phyloP scores from a whole-genome alignment of 2,797 vertebrate species.

The Antennarius maculatus region DNA sequence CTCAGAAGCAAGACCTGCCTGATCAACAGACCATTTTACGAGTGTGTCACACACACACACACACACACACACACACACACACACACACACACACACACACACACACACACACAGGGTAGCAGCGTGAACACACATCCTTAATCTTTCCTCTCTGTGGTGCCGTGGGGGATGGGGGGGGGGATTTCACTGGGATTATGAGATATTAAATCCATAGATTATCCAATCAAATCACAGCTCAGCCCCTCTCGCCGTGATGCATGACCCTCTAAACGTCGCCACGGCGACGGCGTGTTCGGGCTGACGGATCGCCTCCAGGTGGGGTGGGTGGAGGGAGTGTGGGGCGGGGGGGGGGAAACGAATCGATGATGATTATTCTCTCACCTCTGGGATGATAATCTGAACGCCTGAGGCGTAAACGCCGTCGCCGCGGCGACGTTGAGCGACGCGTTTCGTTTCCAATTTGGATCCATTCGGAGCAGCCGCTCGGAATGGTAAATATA shows the following conservation, averaged over 20 bases:
- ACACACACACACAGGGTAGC: constrained; percentile 26
- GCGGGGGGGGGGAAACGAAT: neutral
- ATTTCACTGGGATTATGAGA: constrained; percentile 80
- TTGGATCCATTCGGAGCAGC: constrained; percentile 64
- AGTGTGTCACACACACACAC: constrained; percentile 33
- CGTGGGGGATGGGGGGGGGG: constrained; percentile 31
- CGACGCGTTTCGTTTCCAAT: constrained; percentile 61
- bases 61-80: constrained; percentile 45
- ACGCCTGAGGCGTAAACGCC: constrained; percentile 3
- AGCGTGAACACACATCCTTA: constrained; percentile 65
- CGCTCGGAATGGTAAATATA: constrained; percentile 71
- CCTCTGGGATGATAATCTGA: constrained; percentile 52
- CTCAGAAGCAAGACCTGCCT: constrained; percentile 51
- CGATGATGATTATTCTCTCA: constrained; percentile 53
- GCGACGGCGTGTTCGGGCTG: constrained; percentile 19
- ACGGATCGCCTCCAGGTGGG: constrained; percentile 14
- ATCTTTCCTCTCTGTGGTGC: constrained; percentile 70
- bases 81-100: constrained; percentile 26
- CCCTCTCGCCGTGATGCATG: constrained; percentile 52
- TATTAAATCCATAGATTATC: constrained; percentile 86
- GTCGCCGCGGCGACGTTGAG: constrained; percentile 34
- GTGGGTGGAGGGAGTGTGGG: neutral
- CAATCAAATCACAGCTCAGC: constrained; percentile 79
- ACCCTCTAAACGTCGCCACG: constrained; percentile 22
- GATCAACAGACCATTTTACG: constrained; percentile 49